Evolutionary conservation across 2,113 vertebrate genomes (phyloP).

Genomic region (Cnemophilus loriae): DNA sequence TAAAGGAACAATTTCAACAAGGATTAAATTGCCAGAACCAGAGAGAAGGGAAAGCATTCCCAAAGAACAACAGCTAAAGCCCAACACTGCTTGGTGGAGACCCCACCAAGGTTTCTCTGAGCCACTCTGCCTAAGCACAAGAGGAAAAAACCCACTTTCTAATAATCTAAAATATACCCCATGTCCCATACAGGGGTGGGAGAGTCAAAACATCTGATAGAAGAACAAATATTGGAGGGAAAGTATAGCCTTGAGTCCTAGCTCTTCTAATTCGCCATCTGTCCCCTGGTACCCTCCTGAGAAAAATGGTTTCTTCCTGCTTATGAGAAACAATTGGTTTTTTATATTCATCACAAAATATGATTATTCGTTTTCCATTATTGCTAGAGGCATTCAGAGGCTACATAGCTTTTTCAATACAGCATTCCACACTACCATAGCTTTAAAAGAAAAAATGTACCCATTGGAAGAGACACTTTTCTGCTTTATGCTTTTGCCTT

Average conservation of each 20-base stretch:
- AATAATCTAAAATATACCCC: neutral
- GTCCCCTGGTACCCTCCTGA: neutral
- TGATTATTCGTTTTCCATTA: slow-evolving; percentile 61
- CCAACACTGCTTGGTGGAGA: neutral
- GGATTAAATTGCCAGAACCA: neutral
- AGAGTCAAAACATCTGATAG: neutral
- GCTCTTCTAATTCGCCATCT: neutral
- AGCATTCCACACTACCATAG: slow-evolving; percentile 53
- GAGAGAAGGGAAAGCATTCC: neutral
- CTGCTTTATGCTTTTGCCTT: slow-evolving; percentile 61
- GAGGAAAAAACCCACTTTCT: neutral
- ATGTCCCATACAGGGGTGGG: neutral
- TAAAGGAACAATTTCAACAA: neutral
- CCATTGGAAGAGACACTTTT: slow-evolving; percentile 46
- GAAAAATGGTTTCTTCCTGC: slow-evolving; percentile 30
- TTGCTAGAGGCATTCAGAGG: slow-evolving; percentile 56
- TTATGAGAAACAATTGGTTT: slow-evolving; percentile 40
- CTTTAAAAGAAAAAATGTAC: slow-evolving; percentile 57
- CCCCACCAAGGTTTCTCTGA: neutral
- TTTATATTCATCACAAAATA: slow-evolving; percentile 64
- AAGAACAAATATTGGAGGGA: neutral
- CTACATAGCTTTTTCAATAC: slow-evolving; percentile 46
- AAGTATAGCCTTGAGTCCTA: neutral
- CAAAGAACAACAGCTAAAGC: neutral
- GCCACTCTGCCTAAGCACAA: neutral